Conservation (phyloP, 1,140 invertebrate genomes). For the Helicoverpa zea region DNA sequence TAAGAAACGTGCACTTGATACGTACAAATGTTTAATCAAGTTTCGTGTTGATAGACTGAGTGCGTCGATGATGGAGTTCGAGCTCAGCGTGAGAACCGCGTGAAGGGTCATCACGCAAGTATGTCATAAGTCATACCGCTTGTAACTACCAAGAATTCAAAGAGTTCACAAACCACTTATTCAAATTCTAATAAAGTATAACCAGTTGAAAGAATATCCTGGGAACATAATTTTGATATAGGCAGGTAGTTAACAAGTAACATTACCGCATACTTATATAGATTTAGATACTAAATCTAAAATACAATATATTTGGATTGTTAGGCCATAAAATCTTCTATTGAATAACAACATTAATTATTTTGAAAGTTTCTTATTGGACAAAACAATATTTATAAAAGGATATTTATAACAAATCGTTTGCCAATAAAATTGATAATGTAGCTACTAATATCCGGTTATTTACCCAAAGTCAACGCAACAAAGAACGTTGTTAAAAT, state of each 20-base stretch:
- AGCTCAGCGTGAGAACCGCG: slow-evolving; percentile 32
- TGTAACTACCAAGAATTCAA: neutral
- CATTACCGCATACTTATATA: too few species aligned
- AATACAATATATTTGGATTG: too few species aligned
- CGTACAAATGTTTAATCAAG: slow-evolving; percentile 12
- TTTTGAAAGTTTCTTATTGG: neutral
- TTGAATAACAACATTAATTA: neutral
- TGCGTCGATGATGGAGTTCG: slow-evolving; percentile 48
- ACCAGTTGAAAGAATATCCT: slow-evolving; percentile 3
- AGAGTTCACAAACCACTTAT: slow-evolving; percentile 2
- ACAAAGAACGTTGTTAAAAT: slow-evolving; percentile 48
- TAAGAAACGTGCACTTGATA: neutral
- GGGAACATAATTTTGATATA: neutral
- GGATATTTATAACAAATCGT: slow-evolving; percentile 17
- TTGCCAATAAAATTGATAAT: slow-evolving; percentile 24
- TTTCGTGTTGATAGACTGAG: slow-evolving; percentile 51
- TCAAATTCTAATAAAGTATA: neutral
- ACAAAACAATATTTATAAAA: neutral
- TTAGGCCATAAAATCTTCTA: too few species aligned
- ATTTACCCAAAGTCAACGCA: slow-evolving; percentile 38
- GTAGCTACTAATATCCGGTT: slow-evolving; percentile 43
- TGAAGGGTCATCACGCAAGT: neutral
- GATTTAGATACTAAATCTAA: too few species aligned
- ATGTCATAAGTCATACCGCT: neutral
- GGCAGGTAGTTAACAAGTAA: too few species aligned